These are phyloP conservation scores for Stenodera caucasica DNA, from an alignment of 2,888 invertebrate genomes.

Conservation along the genomic window DNA sequence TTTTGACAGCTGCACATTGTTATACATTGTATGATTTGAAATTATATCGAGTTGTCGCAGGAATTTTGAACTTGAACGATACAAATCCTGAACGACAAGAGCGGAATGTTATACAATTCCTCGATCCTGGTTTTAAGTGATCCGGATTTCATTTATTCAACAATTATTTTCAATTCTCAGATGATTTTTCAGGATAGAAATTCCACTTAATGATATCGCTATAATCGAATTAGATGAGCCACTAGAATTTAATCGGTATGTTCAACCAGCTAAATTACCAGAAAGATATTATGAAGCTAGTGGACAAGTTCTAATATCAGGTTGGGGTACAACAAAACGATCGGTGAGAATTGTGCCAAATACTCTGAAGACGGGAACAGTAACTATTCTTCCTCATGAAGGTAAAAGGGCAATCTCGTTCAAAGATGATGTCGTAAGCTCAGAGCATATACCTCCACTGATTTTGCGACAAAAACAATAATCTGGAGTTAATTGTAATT, in stretches of 20 bases:
- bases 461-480: no score
- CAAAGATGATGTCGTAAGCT: no score
- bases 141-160: constrained; percentile 30
- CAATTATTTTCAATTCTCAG: no score
- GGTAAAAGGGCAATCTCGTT: no score
- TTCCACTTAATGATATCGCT: constrained; percentile 57
- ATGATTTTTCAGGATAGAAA: constrained; percentile 12
- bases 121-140: constrained; percentile 36
- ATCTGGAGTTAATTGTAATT: no score
- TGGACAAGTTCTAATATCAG: constrained; percentile 51
- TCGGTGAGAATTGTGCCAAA: no score
- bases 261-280: constrained; percentile 52
- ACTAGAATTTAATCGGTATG: constrained; percentile 43
- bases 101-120: constrained; percentile 27
- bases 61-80: constrained; percentile 36
- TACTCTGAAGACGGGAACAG: no score
- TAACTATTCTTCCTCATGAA: no score
- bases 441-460: no score
- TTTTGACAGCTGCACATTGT: constrained; percentile 55
- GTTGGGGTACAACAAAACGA: constrained; percentile 44
- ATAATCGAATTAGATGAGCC: constrained; percentile 52
- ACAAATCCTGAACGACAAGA: constrained; percentile 25
- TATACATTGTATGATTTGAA: constrained; percentile 41
- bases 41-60: constrained; percentile 36
- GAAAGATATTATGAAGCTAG: constrained; percentile 32